Conservation (phyloP, 2,888 invertebrate genomes). For the Synergus umbraculus region DNA sequence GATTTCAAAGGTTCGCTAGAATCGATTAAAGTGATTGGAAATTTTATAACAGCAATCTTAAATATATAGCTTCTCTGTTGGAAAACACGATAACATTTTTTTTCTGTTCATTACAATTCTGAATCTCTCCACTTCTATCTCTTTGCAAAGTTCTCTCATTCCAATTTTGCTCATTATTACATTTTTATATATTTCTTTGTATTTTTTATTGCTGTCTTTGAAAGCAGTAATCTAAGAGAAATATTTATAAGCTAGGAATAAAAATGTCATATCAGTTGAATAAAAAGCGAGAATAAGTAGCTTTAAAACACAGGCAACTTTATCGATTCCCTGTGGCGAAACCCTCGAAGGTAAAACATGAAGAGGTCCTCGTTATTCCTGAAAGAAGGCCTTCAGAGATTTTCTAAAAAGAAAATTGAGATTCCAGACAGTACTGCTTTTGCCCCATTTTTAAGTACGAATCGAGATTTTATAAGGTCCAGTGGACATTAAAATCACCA, state of each 20-base stretch:
- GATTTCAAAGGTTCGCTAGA: not conserved
- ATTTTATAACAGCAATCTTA: not conserved
- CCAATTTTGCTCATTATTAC: no score
- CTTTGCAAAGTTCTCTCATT: no score
- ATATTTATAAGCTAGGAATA: no score
- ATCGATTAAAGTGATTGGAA: not conserved
- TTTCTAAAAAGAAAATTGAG: constrained; percentile 14
- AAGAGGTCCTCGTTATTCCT: constrained; percentile 23
- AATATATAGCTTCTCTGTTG: not conserved
- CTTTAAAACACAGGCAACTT: not conserved
- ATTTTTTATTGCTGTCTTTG: no score
- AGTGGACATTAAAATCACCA: not conserved
- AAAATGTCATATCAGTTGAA: not conserved
- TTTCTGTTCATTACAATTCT: not conserved
- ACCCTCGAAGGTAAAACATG: constrained; percentile 4
- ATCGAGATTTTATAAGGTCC: not conserved
- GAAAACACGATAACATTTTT: not conserved
- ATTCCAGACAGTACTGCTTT: not conserved
- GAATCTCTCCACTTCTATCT: not conserved
- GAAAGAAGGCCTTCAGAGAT: not conserved
- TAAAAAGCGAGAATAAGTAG: not conserved
- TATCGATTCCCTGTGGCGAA: not conserved
- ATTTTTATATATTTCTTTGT: no score
- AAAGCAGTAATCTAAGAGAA: no score
- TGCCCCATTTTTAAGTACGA: not conserved